Conservation (phyloP, 2,113 vertebrate species). For the Corvus moneduloides region DNA sequence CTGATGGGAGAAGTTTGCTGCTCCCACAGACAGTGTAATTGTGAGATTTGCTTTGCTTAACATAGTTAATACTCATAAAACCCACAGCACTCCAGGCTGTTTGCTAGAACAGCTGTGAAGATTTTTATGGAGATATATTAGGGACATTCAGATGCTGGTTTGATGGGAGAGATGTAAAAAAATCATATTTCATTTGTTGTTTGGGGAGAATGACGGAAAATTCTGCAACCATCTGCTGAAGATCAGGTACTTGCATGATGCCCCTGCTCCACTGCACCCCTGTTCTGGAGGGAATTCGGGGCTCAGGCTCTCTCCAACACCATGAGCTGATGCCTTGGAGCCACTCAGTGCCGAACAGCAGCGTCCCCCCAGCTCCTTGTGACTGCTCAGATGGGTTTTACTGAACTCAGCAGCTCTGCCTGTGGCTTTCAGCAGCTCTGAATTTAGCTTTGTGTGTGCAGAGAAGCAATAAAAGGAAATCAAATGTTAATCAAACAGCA, state of each 20-base stretch:
- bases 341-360: background rate
- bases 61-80: constrained; percentile 44
- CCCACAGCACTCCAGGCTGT: background rate
- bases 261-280: background rate
- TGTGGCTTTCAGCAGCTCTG: background rate
- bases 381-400: background rate
- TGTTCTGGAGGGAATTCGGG: accelerated
- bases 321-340: background rate
- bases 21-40: constrained; percentile 8
- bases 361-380: background rate
- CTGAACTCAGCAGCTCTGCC: background rate
- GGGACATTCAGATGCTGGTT: background rate
- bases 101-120: constrained; percentile 22
- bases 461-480: constrained; percentile 18
- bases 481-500: constrained; percentile 11
- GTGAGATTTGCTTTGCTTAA: constrained; percentile 42
- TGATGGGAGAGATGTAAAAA: background rate
- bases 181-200: background rate
- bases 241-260: background rate
- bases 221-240: background rate
- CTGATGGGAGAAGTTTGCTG: constrained; percentile 4
- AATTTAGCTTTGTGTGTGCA: background rate
- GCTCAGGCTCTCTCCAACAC: background rate
- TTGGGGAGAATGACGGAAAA: background rate
- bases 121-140: constrained; percentile 34